Evolutionary conservation across 2,888 invertebrate species (phyloP).

Genomic region (Cantharis nigra): DNA sequence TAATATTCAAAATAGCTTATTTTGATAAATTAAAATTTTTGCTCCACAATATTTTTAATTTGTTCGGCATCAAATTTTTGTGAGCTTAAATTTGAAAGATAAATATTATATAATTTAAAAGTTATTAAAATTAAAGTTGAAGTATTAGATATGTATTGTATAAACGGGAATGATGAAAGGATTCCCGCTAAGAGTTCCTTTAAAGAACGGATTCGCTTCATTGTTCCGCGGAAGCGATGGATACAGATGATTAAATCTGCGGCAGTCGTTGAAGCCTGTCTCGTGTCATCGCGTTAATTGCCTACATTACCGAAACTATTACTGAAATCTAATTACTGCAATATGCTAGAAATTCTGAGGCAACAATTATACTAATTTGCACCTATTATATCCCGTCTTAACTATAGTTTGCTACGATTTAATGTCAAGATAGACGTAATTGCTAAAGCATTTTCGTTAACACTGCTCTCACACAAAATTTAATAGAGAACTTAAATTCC

Average conservation of each 20-base stretch:
- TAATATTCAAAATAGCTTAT: background rate
- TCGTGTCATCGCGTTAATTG: slow-evolving; percentile 52
- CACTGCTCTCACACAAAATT: slow-evolving; percentile 24
- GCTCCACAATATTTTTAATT: background rate
- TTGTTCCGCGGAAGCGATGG: slow-evolving; percentile 30
- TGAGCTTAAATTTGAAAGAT: background rate
- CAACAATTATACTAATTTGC: slow-evolving; percentile 56
- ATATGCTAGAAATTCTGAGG: slow-evolving; percentile 54
- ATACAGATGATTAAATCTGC: slow-evolving; percentile 46
- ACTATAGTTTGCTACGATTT: slow-evolving; percentile 45
- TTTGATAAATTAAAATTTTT: background rate
- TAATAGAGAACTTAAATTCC: slow-evolving; percentile 6
- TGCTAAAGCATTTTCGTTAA: slow-evolving; percentile 43
- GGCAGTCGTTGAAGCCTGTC: slow-evolving; percentile 46
- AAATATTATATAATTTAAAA: background rate
- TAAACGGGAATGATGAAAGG: slow-evolving; percentile 8
- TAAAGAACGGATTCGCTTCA: slow-evolving; percentile 23
- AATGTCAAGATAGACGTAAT: slow-evolving; percentile 50
- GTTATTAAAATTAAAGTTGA: background rate
- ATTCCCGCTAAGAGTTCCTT: slow-evolving; percentile 20
- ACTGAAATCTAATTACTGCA: slow-evolving; percentile 54
- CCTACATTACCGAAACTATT: slow-evolving; percentile 53
- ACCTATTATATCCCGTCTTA: slow-evolving; percentile 52
- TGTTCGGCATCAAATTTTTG: background rate
- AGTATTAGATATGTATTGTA: background rate